Percentiles rank a stretch among this genome's conserved stretches.
Evolutionary conservation across 2,888 invertebrate species (phyloP).

Genomic region (Cenopis cana): DNA sequence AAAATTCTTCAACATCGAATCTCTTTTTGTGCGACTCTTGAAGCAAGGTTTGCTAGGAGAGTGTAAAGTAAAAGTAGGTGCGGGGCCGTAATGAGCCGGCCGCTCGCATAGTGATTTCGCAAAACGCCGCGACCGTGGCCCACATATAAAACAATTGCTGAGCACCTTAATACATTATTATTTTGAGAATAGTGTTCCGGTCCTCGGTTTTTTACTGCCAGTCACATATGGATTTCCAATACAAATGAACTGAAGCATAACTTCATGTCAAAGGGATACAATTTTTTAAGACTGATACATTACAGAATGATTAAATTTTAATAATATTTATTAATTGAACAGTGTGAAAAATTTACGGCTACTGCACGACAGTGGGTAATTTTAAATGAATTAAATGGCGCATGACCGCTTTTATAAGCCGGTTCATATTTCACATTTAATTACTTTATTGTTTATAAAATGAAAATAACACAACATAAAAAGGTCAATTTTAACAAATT

Average conservation of each 20-base stretch:
- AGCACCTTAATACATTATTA: constrained; percentile 55
- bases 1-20: constrained; percentile 4
- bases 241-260: background rate
- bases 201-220: background rate
- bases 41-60: constrained; percentile 42
- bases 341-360: no score
- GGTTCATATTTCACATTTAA: background rate
- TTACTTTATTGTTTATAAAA: background rate
- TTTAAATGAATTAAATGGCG: background rate
- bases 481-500: constrained; percentile 29
- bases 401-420: background rate
- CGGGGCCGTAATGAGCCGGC: constrained; percentile 52
- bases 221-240: constrained; percentile 9
- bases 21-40: constrained; percentile 22
- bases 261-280: background rate
- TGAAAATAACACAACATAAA: background rate
- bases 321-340: no score
- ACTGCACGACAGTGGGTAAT: no score
- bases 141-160: constrained; percentile 56
- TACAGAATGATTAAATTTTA: no score
- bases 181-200: constrained; percentile 47
- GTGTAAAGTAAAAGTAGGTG: constrained; percentile 56
- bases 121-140: constrained; percentile 57
- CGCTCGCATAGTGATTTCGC: constrained; percentile 57
- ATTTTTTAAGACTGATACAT: background rate